Evolutionary conservation across 2,797 vertebrate species (phyloP), one percentile per base, ranked within the genome.

Genomic region (Dipus sagitta): DNA sequence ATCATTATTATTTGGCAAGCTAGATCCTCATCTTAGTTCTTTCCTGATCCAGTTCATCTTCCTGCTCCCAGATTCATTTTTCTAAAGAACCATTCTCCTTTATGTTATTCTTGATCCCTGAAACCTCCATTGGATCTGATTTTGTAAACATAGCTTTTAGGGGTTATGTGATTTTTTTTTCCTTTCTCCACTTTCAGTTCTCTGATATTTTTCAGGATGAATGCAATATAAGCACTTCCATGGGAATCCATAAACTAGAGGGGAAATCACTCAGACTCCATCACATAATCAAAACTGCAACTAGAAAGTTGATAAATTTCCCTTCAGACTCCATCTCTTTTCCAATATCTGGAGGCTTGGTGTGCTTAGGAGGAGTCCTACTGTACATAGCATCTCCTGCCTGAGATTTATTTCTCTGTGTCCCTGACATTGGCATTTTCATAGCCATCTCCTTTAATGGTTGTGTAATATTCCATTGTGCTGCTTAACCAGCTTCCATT

Each of bases 161-260:
- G 85, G 21, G 52, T 18, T 28, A 38, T n/a, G 9, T 52, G 72
- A 77, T 38, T 1, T 38, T 93, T 85, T 68, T 93, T 85, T 64
- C 28, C 32, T 92, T 83, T 89, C 64, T 8, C n/a, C 3, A 38
- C 90, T 82, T 82, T 96, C 47, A 68, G 52, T 65, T 86, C 82
- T 81, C 79, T 86, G 65, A 30, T 83, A 74, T 78, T 95, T 95
- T 88, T 90, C 76, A 93, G 92, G 76, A 81, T 88, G 86, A 92
- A 88, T 52, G 3, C 65, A 94, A 93, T 79, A 71, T 9, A 89
- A 7, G 20, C 21, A 54, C 17, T 89, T 91, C 62, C 17, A 24
- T 79, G 64, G 74, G 95, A 65, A 88, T 83, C 72, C 91, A 9
- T 85, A 94, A 88, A 81, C n/a, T 68, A 88, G 68, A 71, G 13